These are phyloP conservation scores for Aphidius gifuensis DNA, from an alignment of 1,140 invertebrate species.

Conservation along the genomic window DNA sequence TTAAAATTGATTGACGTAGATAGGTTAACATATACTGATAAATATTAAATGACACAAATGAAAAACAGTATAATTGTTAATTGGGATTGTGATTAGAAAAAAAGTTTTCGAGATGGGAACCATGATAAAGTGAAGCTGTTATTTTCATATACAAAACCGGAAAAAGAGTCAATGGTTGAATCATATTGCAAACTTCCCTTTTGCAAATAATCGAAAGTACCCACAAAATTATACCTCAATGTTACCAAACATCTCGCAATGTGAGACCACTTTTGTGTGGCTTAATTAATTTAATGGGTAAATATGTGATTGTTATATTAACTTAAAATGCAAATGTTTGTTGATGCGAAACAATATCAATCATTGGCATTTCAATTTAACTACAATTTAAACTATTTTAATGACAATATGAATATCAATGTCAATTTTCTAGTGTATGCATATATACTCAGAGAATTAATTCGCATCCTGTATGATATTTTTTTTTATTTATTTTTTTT, in stretches of 20 bases:
- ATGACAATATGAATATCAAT: conserved; percentile 6
- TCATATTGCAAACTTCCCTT: conserved; percentile 46
- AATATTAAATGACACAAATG: too few species aligned
- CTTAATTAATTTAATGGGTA: conserved; percentile 46
- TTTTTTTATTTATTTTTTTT: conserved; percentile 39
- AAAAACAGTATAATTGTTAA: too few species aligned
- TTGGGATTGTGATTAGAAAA: too few species aligned
- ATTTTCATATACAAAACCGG: conserved; percentile 29
- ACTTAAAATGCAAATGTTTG: conserved; percentile 32
- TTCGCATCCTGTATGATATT: conserved; percentile 25
- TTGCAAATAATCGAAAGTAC: conserved; percentile 47
- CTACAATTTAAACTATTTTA: too few species aligned
- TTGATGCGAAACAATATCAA: conserved; percentile 29
- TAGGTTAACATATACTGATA: too few species aligned
- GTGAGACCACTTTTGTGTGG: conserved; percentile 38
- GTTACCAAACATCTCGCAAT: conserved; percentile 29
- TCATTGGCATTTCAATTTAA: conserved; percentile 8
- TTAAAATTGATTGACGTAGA: too few species aligned
- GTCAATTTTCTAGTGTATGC: not conserved
- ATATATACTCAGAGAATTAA: too few species aligned
- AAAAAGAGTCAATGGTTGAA: conserved; percentile 47
- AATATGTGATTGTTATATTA: conserved; percentile 43
- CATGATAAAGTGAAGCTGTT: too few species aligned
- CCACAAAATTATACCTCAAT: conserved; percentile 37
- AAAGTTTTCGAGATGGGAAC: too few species aligned